Evolutionary conservation across 2,113 vertebrate genomes (phyloP), one percentile per base, ranked within the genome.

Genomic region (Callopanchax toddi): DNA sequence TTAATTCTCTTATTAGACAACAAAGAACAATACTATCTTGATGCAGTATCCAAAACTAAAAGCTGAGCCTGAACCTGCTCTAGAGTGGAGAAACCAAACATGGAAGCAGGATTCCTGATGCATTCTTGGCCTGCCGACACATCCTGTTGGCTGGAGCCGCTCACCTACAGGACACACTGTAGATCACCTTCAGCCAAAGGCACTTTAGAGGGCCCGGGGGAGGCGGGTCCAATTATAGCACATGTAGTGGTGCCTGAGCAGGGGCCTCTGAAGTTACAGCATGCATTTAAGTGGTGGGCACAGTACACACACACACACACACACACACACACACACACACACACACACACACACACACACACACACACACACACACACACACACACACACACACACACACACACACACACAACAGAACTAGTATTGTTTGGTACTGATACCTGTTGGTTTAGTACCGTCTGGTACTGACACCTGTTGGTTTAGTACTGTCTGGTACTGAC

Each of bases 41-140:
- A 8, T 32, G 29, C 29, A 32, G 29, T 9, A 32, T 32, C 29
- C 29, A 32, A 48, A 70, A 42, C 64, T 57, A 55, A 71, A 67
- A 49, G 56, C 78, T 81, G 87, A 79, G 64, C 60, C 63, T 82
- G 83, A 79, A 85, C 74, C 75, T 29, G 20, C 42, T 58, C 46
- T 67, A 61, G 74, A 64, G 50, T 60, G 71, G 54, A 43, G 66
- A 85, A 60, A 74, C 74, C 72, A 64, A 82, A 76, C 64, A 77
- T 67, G 74, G 69, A 77, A 49, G 81, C 77, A 48, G 71, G 74
- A 92, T 89, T 89, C 86, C 82, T 81, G 67, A 62, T 66, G 73
- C 86, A 90, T 92, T 88, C 89, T 89, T 80, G 63, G 76, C 84
- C 76, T 72, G 68, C 81, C 73, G 86, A 85, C 78, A 87, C 86